Conservation (phyloP, 2,797 vertebrate species). For the Clarias fuscus region DNA sequence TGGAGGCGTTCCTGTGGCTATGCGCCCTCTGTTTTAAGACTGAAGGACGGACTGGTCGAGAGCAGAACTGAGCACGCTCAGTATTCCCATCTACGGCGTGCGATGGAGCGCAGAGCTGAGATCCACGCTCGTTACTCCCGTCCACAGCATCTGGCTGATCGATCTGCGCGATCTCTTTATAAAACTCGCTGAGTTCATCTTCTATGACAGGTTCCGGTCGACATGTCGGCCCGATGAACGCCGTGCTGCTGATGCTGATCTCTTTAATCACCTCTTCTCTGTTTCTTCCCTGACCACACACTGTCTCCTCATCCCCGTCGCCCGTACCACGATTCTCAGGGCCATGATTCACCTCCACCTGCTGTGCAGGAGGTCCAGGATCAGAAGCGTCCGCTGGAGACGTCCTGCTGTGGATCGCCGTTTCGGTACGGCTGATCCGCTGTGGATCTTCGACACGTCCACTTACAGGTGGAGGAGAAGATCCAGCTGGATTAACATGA, state of each 20-base stretch:
- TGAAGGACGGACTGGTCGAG: neutral
- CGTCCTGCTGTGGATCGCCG: neutral
- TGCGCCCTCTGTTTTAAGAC: conserved; percentile 5
- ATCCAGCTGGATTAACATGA: conserved; percentile 37
- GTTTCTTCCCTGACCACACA: neutral
- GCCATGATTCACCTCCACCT: neutral
- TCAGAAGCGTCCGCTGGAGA: neutral
- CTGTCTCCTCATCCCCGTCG: neutral
- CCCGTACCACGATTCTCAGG: neutral
- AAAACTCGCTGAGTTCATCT: conserved; percentile 72
- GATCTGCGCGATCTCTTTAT: conserved; percentile 73
- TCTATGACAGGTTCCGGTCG: conserved; percentile 64
- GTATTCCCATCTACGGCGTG: neutral
- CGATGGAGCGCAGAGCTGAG: neutral
- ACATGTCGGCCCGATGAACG: conserved; percentile 73
- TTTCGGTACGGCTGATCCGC: neutral
- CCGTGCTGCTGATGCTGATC: conserved; percentile 69
- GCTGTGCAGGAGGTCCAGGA: neutral
- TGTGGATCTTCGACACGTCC: conserved; percentile 39
- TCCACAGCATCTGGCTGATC: conserved; percentile 50
- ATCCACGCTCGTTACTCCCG: neutral
- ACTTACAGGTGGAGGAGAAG: conserved; percentile 49
- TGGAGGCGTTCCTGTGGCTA: conserved; percentile 22
- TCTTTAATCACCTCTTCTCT: conserved; percentile 64
- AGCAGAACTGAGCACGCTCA: neutral